Evolutionary conservation across 64 coral and sea anemone species (phyloP).

Genomic region (Pocillopora damicornis): DNA sequence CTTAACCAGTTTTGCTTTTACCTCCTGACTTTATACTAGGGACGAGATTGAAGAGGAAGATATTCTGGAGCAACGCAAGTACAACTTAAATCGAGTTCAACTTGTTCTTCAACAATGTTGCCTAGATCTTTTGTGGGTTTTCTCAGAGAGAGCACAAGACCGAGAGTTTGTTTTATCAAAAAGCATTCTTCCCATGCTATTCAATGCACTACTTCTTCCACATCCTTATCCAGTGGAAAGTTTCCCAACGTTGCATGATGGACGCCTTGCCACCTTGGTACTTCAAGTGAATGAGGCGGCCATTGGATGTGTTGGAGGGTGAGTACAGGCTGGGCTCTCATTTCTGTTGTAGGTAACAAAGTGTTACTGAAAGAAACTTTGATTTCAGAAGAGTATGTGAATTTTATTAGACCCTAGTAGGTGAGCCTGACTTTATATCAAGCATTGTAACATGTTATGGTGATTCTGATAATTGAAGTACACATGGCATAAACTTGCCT

Average conservation of each 20-base stretch:
- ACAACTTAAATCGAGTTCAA: constrained; percentile 9
- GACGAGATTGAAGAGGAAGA: too few species aligned
- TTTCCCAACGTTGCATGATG: not conserved
- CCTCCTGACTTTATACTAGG: too few species aligned
- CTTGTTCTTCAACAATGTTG: constrained; percentile 29
- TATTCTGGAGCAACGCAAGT: not conserved
- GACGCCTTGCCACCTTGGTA: not conserved
- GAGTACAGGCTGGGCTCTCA: not conserved
- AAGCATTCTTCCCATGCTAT: constrained; percentile 42
- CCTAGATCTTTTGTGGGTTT: constrained; percentile 56
- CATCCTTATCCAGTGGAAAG: not conserved
- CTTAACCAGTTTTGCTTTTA: too few species aligned
- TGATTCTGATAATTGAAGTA: too few species aligned
- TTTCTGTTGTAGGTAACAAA: too few species aligned
- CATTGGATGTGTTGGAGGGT: constrained; percentile 64
- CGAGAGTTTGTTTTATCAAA: constrained; percentile 49
- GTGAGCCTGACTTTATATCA: too few species aligned
- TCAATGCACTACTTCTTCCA: constrained; percentile 32
- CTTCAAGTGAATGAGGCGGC: constrained; percentile 49
- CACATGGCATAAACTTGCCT: too few species aligned
- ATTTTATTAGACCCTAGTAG: too few species aligned
- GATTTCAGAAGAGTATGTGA: too few species aligned
- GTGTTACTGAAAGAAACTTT: too few species aligned
- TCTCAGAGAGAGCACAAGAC: constrained; percentile 55
- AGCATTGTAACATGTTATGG: too few species aligned